These are phyloP conservation scores for Scomberomorus guttatus DNA, from an alignment of 2,797 vertebrate genomes.

Conservation along the genomic window DNA sequence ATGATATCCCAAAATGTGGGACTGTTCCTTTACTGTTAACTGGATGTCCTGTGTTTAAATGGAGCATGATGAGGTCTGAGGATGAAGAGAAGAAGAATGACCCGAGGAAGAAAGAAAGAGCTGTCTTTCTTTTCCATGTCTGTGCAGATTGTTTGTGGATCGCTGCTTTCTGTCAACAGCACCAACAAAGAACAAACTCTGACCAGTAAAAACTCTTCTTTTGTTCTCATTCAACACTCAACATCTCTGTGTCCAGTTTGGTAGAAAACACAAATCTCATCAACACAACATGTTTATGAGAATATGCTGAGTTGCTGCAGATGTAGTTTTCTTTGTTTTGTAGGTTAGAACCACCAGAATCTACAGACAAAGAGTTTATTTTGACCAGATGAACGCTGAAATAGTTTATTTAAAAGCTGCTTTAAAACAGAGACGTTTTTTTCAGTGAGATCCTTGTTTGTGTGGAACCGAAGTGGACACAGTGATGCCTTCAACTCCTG, in stretches of 20 bases:
- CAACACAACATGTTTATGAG: too few relatives aligned
- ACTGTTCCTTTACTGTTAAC: not conserved
- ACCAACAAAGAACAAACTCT: slow-evolving; percentile 53
- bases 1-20: not conserved
- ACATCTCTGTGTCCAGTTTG: not conserved
- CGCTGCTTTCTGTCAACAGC: slow-evolving; percentile 50
- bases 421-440: not conserved
- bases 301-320: too few relatives aligned
- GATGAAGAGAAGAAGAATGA: not conserved
- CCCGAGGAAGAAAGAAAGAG: slow-evolving; percentile 30
- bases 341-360: not conserved
- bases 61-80: not conserved
- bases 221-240: too few relatives aligned
- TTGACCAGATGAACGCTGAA: not conserved
- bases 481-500: not conserved
- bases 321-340: not conserved
- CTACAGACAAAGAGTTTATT: not conserved
- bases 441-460: not conserved
- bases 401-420: not conserved
- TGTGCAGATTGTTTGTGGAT: slow-evolving; percentile 69
- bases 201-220: not conserved
- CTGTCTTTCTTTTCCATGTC: slow-evolving; percentile 56
- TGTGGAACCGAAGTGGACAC: slow-evolving; percentile 14
- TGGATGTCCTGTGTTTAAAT: not conserved
- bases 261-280: not conserved